phyloP scores from a whole-genome alignment of 2,113 vertebrate genomes.

The Syngnathus floridae region DNA sequence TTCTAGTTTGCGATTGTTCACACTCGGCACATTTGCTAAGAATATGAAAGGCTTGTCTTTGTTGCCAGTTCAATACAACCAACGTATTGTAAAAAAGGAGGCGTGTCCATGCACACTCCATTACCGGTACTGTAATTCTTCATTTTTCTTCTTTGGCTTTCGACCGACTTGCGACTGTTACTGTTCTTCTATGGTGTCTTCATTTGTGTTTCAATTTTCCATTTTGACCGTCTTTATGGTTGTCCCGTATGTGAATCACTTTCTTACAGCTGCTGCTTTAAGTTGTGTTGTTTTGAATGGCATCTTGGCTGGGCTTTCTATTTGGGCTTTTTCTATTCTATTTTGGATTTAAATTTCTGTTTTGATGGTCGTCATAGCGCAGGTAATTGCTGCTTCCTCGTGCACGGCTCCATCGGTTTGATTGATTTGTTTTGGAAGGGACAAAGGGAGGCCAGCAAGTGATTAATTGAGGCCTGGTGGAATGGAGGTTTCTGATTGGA shows the following conservation, averaged over 20 bases:
- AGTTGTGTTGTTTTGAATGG: too few species aligned
- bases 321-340: too few species aligned
- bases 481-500: too few species aligned
- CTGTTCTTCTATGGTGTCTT: too few species aligned
- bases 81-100: background rate
- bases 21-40: background rate
- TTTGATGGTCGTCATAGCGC: background rate
- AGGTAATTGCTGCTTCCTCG: background rate
- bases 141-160: too few species aligned
- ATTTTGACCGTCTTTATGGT: too few species aligned
- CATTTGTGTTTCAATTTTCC: too few species aligned
- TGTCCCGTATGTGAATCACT: too few species aligned
- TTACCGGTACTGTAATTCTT: background rate
- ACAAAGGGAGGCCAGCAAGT: background rate
- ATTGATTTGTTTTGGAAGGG: background rate
- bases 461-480: background rate
- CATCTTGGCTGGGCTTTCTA: too few species aligned
- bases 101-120: background rate
- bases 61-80: background rate
- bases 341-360: background rate
- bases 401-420: background rate
- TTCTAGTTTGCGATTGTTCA: background rate
- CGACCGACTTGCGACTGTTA: too few species aligned
- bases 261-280: too few species aligned
- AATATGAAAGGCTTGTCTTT: background rate